Evolutionary conservation across 1,140 invertebrate genomes (phyloP).

Genomic region (Antheraea pernyi): DNA sequence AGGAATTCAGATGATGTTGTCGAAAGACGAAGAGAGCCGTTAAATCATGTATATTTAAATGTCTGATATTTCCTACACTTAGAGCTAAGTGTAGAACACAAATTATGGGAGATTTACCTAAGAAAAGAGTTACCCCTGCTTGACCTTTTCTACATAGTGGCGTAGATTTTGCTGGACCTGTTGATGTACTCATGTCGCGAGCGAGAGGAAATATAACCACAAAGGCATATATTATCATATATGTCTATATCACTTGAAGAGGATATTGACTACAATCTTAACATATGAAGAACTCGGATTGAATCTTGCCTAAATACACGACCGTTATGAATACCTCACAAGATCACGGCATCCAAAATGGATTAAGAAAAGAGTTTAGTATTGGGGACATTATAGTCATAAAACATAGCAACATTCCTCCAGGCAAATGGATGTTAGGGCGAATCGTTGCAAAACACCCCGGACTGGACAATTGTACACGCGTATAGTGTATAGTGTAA

Average conservation of each 20-base stretch:
- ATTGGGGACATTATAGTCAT: slow-evolving; percentile 19
- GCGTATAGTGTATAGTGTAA: slow-evolving; percentile 53
- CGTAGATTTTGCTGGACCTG: too few relatives aligned
- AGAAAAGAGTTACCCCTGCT: too few relatives aligned
- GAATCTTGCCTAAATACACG: slow-evolving; percentile 6
- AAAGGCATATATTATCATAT: too few relatives aligned
- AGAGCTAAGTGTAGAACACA: too few relatives aligned
- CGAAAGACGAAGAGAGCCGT: too few relatives aligned
- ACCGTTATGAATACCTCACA: slow-evolving; percentile 20
- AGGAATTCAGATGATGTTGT: too few relatives aligned
- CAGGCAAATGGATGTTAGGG: slow-evolving; percentile 8
- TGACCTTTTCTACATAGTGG: too few relatives aligned
- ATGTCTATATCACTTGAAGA: slow-evolving; percentile 10
- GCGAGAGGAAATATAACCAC: too few relatives aligned
- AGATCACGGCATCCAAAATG: slow-evolving; percentile 20
- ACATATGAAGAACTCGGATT: background rate
- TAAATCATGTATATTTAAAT: too few relatives aligned
- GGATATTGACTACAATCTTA: background rate
- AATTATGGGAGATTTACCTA: too few relatives aligned
- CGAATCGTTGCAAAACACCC: slow-evolving; percentile 8
- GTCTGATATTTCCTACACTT: too few relatives aligned
- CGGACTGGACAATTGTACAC: slow-evolving; percentile 33
- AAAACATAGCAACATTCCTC: slow-evolving; percentile 7
- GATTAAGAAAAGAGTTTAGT: slow-evolving; percentile 13
- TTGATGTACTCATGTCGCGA: too few relatives aligned